Evolutionary conservation across 2,888 invertebrate genomes (phyloP).

Genomic region (Rhyacophila evoluta): DNA sequence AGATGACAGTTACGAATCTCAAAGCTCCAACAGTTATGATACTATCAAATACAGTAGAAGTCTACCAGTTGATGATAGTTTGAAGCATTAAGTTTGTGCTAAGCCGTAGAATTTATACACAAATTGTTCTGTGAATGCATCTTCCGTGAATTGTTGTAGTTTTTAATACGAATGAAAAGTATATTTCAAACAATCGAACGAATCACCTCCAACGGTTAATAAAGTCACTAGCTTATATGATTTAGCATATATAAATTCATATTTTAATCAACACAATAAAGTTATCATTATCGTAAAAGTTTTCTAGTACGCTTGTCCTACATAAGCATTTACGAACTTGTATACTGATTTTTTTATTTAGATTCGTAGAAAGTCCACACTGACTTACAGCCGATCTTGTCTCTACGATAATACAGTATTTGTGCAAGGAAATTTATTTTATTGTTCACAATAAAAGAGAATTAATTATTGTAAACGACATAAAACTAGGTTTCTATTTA

Average conservation of each 20-base stretch:
- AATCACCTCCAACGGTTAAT: conserved; percentile 28
- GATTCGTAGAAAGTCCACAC: conserved; percentile 27
- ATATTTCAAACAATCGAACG: conserved; percentile 3
- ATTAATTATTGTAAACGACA: background rate
- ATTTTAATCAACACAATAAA: no score
- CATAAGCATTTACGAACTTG: conserved; percentile 38
- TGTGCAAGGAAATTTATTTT: background rate
- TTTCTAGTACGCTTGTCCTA: conserved; percentile 37
- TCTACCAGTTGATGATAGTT: conserved; percentile 55
- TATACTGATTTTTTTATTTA: conserved; percentile 25
- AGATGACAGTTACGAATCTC: conserved; percentile 62
- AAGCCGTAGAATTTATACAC: background rate
- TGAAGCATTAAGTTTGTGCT: conserved; percentile 30
- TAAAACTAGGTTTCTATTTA: background rate
- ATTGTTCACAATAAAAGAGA: background rate
- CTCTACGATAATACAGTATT: background rate
- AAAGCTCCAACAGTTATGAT: conserved; percentile 66
- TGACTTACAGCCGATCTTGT: background rate
- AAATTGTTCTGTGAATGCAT: conserved; percentile 28
- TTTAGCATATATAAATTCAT: conserved; percentile 38
- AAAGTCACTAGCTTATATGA: conserved; percentile 48
- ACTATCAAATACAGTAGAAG: conserved; percentile 69
- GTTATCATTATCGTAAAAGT: conserved; percentile 34
- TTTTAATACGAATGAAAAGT: background rate
- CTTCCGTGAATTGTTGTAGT: background rate